Base-by-base conservation (phyloP, 2,797 vertebrate species). In the Megalops cyprinoides region DNA sequence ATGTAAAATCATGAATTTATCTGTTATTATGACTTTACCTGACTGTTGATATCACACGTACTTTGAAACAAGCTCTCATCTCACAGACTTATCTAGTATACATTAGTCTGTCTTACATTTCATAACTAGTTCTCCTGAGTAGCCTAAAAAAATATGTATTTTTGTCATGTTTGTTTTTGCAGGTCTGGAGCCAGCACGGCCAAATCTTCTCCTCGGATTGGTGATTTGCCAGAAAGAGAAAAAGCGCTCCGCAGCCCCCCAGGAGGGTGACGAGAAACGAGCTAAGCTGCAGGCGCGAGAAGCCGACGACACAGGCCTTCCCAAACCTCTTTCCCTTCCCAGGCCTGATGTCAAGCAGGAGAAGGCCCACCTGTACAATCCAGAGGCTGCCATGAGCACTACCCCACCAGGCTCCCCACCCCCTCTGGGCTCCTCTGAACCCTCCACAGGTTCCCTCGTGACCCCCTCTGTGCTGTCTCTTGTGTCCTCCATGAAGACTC, bases 101-200 rank as follows among this genome's bases (percentile, higher is more conserved):
- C 65, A 2, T 39, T 55, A n/a, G 12, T 76, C 37, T 31, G 14
- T 39, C 10, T 14, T 80, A 49, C 49, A 34, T 55, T 34, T 46
- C 20, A 34, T 23, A 3, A 42, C 15, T 80, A 42, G n/a, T 20
- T 9, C 34, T 42, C n/a, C 18, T 20, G 20, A n/a, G 12, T 71
- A 53, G 44, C 67, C 81, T 49, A 82, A 9, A 42, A 39, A 44
- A 46, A n/a, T n/a, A n/a, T n/a, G n/a, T 20, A 0, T 0, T 89
- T 82, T 90, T 83, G 8, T 28, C 49, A 86, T 14, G 15, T 82
- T 83, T 56, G 80, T 84, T 84, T 46, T 28, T 92, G 25, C 88
- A 99, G 98, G 98, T 69, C 96, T 99, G n/a, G 98, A 99, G 87
- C 95, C 96, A 37, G 96, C 95, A 39, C 98, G 98, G 56, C 98